Conservation (phyloP, 2,113 vertebrate species). For the Podocnemis expansa region DNA sequence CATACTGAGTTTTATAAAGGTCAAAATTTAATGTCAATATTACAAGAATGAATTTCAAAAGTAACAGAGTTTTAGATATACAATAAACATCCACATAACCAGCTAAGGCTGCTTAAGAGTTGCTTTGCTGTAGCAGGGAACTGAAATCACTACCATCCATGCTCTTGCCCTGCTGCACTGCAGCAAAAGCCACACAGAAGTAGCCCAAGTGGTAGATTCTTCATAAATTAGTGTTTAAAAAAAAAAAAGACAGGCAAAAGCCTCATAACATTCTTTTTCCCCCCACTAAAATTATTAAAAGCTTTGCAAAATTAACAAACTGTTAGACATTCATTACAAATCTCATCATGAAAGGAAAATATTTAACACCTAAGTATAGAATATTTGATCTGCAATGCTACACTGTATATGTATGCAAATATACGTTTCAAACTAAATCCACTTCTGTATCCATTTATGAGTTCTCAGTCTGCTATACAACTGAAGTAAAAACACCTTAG, state of each 20-base stretch:
- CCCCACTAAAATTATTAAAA: background rate
- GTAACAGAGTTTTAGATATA: background rate
- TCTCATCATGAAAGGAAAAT: background rate
- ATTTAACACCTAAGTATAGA: background rate
- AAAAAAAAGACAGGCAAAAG: background rate
- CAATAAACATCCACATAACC: background rate
- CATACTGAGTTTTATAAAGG: background rate
- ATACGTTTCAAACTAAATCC: background rate
- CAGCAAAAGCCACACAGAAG: background rate
- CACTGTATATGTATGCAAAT: background rate
- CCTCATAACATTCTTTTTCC: background rate
- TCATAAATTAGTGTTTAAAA: background rate
- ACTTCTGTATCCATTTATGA: background rate
- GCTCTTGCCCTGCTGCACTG: background rate
- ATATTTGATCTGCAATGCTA: background rate
- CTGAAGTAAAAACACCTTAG: background rate
- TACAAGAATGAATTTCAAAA: background rate
- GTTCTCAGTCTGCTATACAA: background rate
- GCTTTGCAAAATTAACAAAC: background rate
- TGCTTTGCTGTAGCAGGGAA: background rate
- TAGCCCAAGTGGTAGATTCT: background rate
- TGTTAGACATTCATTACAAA: background rate
- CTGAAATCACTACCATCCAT: background rate
- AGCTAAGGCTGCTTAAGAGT: background rate
- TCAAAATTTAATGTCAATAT: background rate